Evolutionary conservation across 2,113 vertebrate genomes (phyloP), one percentile per base, ranked within the genome.

Genomic region (Ptychochromis oligacanthus): DNA sequence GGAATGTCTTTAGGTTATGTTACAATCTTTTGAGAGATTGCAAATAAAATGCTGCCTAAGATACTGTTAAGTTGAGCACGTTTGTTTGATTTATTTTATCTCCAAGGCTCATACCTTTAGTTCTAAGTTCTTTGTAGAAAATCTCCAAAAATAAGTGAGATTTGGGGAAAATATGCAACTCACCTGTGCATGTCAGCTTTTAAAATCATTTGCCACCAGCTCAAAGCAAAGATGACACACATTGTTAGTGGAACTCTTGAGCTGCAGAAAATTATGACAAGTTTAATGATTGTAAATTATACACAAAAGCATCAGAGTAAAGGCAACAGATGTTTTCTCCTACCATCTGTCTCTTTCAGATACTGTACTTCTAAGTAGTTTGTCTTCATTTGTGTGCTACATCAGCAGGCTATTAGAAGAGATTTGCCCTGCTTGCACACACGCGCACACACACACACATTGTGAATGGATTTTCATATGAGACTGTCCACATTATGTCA

Each of bases 401-500:
- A 60, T 85, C 74, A 87, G 38, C 81, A 60, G 75, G 79, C 81
- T 57, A 18, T 81, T 46, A 58, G 79, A 87, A 13, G 61, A 90
- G 88, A 89, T 90, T 91, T 85, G 11, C 65, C 65, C 26, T 77
- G 56, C 43, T 36, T 80, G 75, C 79, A 77, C 75, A 88, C 38
- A 57, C 34, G 40, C 58, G 54, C 76, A 83, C 60, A 61, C 60
- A 55, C 82, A 81, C 62, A 60, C 80, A 87, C 62, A 64, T 46
- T 70, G 72, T 62, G 76, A 75, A 79, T 79, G 81, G 86, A 82
- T 89, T 87, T 87, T 75, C 46, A 72, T 65, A 72, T 77, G 38
- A 59, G 64, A 89, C 75, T 59, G 59, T 81, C 20, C 64, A 77
- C 54, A 82, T 85, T 81, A 84, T 87, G 87, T 89, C 90, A 88